Conservation (phyloP, 2,113 vertebrate genomes). For the Stegastes partitus region DNA sequence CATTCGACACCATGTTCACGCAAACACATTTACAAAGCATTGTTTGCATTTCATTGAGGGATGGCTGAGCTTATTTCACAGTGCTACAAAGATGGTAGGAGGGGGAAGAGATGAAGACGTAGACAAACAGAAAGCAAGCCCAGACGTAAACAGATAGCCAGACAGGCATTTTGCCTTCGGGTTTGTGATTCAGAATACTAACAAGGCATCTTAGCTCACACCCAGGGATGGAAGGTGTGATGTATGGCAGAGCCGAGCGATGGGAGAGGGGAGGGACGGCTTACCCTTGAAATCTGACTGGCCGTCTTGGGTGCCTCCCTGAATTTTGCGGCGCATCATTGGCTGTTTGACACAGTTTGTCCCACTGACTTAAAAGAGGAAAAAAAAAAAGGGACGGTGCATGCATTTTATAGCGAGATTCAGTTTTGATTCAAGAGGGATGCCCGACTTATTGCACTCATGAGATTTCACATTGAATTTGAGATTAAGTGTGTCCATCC, state of each 20-base stretch:
- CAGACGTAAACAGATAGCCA: constrained; percentile 73
- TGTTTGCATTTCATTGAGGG: constrained; percentile 70
- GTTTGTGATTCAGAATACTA: constrained; percentile 76
- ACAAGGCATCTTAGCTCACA: constrained; percentile 66
- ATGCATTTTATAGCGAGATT: neutral
- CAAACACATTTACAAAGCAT: constrained; percentile 70
- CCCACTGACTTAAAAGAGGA: neutral
- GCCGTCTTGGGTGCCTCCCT: constrained; percentile 23
- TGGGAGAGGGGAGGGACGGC: constrained; percentile 21
- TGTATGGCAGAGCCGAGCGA: constrained; percentile 40
- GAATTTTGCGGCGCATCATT: constrained; percentile 5
- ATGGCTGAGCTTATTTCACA: constrained; percentile 61
- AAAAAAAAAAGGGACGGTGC: neutral
- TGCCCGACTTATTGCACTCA: neutral
- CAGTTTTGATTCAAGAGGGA: neutral
- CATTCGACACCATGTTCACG: constrained; percentile 41
- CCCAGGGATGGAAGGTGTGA: constrained; percentile 56
- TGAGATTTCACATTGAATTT: neutral
- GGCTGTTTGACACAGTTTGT: constrained; percentile 11
- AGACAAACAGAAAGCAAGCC: constrained; percentile 68
- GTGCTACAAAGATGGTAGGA: constrained; percentile 47
- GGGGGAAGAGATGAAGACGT: constrained; percentile 53
- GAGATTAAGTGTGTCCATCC: constrained; percentile 13
- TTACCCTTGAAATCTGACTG: constrained; percentile 67
- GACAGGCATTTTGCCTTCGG: constrained; percentile 64